phyloP scores from a whole-genome alignment of 2,888 invertebrate genomes.

The Morpho achilles region DNA sequence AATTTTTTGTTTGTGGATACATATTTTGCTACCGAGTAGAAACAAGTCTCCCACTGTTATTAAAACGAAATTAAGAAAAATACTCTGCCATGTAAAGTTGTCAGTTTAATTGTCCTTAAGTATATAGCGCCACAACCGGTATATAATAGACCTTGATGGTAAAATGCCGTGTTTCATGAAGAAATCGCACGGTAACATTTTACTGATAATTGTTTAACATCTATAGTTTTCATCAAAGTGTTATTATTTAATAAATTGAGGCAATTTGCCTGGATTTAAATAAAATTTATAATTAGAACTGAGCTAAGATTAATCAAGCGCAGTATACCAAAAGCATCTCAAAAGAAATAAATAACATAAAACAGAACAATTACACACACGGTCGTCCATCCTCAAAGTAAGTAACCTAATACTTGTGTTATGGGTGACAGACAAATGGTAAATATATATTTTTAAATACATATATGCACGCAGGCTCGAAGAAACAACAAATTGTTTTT shows the following conservation, averaged over 20 bases:
- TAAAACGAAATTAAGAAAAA: conserved; percentile 7
- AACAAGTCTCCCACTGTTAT: conserved; percentile 1
- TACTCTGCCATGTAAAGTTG: background rate
- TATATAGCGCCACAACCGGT: conserved; percentile 4
- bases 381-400: no score
- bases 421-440: no score
- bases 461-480: no score
- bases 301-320: no score
- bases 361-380: no score
- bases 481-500: no score
- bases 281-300: background rate
- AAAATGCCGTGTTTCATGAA: conserved; percentile 5
- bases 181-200: conserved; percentile 4
- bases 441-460: no score
- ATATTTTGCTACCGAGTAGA: background rate
- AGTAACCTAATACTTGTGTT: no score
- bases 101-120: conserved; percentile 3
- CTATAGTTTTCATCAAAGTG: background rate
- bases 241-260: background rate
- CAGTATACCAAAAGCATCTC: no score
- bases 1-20: background rate
- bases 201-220: conserved; percentile 6
- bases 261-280: background rate
- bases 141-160: conserved; percentile 1
- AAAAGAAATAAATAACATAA: no score